These are phyloP conservation scores for Colistium nudipinnis DNA, from an alignment of 2,113 vertebrate species.

Conservation along the genomic window DNA sequence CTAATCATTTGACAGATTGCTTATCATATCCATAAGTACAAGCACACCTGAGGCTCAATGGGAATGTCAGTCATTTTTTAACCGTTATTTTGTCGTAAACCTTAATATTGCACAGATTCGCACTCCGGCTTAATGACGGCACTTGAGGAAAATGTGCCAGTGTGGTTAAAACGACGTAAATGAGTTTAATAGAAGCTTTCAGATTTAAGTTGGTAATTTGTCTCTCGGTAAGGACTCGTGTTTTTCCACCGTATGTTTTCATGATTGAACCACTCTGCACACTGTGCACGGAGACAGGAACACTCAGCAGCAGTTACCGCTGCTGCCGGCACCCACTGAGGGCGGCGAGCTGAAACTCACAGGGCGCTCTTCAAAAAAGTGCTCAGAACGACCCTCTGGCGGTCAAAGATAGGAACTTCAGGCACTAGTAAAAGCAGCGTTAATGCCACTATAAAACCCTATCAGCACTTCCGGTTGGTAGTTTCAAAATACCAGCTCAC, in stretches of 20 bases:
- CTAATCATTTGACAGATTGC: not conserved
- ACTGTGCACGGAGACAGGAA: slow-evolving; percentile 11
- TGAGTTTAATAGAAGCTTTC: not conserved
- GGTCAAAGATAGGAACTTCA: no score
- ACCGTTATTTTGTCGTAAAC: not conserved
- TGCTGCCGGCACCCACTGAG: no score
- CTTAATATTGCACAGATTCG: not conserved
- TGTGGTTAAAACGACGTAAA: not conserved
- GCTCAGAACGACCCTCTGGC: no score
- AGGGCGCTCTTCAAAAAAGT: no score
- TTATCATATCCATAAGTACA: not conserved
- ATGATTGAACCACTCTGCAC: not conserved
- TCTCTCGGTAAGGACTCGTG: not conserved
- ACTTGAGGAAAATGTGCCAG: not conserved
- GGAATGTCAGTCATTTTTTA: not conserved
- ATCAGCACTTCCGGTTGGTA: no score
- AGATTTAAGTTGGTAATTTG: not conserved
- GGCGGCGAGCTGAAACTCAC: no score
- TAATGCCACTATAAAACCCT: no score
- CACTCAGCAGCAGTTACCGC: no score
- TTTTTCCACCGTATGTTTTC: no score
- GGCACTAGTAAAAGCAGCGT: no score
- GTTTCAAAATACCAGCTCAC: no score
- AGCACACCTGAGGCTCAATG: not conserved
- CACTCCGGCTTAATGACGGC: not conserved